A percentile compares a stretch with the other conserved stretches of the same genome.
phyloP scores from a whole-genome alignment of 2,113 vertebrate species.

The Athene cunicularia region DNA sequence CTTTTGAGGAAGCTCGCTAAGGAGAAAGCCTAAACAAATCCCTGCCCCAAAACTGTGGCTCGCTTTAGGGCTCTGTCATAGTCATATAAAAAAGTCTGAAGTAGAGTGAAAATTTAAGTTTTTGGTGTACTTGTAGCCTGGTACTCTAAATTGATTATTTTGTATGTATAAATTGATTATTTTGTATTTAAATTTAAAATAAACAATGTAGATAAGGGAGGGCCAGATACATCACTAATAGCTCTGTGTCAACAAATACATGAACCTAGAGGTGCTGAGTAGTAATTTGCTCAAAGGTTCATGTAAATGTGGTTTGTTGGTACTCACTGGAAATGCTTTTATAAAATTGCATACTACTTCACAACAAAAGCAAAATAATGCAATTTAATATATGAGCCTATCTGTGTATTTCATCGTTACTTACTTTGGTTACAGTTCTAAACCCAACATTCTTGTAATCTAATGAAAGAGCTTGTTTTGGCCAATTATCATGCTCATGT shows the following conservation, averaged over 20 bases:
- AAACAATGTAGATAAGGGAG: not conserved
- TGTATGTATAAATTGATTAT: not conserved
- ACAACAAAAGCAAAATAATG: not conserved
- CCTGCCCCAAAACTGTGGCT: not conserved
- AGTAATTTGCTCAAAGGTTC: not conserved
- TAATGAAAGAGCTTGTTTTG: not conserved
- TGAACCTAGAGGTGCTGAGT: not conserved
- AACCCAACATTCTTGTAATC: not conserved
- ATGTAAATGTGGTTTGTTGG: not conserved
- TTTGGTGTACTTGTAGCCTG: not conserved
- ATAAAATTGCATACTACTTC: not conserved
- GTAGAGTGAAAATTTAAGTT: not conserved
- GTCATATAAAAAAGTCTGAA: not conserved
- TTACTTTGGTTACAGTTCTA: not conserved
- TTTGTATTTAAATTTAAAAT: not conserved
- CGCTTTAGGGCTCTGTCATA: not conserved
- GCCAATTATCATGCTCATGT: not conserved
- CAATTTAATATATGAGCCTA: not conserved
- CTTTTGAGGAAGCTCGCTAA: not conserved
- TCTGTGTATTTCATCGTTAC: not conserved
- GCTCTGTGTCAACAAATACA: too few relatives aligned
- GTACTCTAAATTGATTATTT: not conserved
- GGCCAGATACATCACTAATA: not conserved
- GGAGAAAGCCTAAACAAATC: not conserved
- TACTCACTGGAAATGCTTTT: not conserved